Evolutionary conservation across 2,113 vertebrate genomes (phyloP).

Genomic region (Aphelocoma coerulescens): DNA sequence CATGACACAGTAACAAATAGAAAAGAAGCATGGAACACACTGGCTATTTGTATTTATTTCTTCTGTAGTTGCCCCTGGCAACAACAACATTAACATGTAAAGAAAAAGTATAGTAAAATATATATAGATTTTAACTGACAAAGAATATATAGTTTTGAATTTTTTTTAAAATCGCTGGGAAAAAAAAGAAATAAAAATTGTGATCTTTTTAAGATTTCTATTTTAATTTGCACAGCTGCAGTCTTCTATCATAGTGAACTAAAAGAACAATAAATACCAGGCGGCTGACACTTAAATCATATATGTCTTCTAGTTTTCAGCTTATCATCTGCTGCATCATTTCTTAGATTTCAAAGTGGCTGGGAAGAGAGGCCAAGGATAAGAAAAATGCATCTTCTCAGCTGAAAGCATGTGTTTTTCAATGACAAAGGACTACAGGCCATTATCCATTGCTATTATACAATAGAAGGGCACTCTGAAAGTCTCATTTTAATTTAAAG

Average conservation of each 20-base stretch:
- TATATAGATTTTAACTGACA: neutral
- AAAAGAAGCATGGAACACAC: neutral
- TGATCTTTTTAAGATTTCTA: neutral
- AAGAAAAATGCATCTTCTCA: slow-evolving; percentile 7
- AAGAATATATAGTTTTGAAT: neutral
- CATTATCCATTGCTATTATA: neutral
- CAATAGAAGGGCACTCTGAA: neutral
- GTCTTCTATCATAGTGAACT: slow-evolving; percentile 15
- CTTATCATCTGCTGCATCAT: slow-evolving; percentile 15
- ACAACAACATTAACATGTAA: slow-evolving; percentile 37
- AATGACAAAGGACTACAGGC: neutral
- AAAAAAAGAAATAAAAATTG: slow-evolving; percentile 3
- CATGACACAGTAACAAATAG: neutral
- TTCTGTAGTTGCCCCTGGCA: slow-evolving; percentile 61
- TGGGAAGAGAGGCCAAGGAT: neutral
- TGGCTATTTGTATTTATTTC: neutral
- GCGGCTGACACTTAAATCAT: slow-evolving; percentile 17
- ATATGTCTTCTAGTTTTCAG: neutral
- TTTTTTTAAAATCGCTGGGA: neutral
- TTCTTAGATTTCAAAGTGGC: neutral
- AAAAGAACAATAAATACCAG: slow-evolving; percentile 38
- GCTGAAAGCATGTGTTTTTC: neutral
- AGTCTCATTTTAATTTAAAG: neutral
- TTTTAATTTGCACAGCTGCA: slow-evolving; percentile 39
- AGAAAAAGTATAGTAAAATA: neutral